phyloP scores from a whole-genome alignment of 2,888 invertebrate species.

The Trichopoda pennipes region DNA sequence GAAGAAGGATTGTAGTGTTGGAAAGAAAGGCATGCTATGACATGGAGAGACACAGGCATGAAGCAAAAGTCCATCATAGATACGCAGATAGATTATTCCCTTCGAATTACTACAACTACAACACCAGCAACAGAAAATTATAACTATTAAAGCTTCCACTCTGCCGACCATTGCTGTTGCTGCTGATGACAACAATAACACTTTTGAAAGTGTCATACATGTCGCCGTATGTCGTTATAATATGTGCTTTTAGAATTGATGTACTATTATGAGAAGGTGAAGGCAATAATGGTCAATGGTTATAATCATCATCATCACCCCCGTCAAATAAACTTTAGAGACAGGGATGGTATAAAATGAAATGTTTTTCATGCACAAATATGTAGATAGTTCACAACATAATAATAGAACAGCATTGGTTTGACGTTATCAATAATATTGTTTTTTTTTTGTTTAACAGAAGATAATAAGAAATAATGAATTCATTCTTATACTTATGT shows the following conservation, averaged over 20 bases:
- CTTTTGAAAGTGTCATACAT: slow-evolving; percentile 66
- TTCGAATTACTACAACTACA: slow-evolving; percentile 5
- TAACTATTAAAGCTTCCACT: slow-evolving; percentile 18
- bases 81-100: slow-evolving; percentile 32
- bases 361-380: slow-evolving; percentile 15
- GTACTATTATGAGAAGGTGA: slow-evolving; percentile 67
- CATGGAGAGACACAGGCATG: slow-evolving; percentile 7
- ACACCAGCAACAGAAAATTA: not conserved
- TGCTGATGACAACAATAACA: slow-evolving; percentile 64
- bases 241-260: slow-evolving; percentile 67
- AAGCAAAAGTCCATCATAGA: slow-evolving; percentile 33
- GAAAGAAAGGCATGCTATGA: slow-evolving; percentile 6
- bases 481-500: not conserved
- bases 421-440: not conserved
- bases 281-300: slow-evolving; percentile 64
- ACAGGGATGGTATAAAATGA: slow-evolving; percentile 38
- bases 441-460: no score
- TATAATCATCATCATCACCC: slow-evolving; percentile 49
- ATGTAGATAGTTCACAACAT: slow-evolving; percentile 20
- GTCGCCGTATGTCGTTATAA: slow-evolving; percentile 65
- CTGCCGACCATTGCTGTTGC: slow-evolving; percentile 33
- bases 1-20: slow-evolving; percentile 40
- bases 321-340: not conserved
- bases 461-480: not conserved
- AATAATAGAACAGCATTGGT: not conserved